Evolutionary conservation across 2,888 invertebrate genomes (phyloP), one percentile per base, ranked within the genome.

Genomic region (Lumbricus terrestris): DNA sequence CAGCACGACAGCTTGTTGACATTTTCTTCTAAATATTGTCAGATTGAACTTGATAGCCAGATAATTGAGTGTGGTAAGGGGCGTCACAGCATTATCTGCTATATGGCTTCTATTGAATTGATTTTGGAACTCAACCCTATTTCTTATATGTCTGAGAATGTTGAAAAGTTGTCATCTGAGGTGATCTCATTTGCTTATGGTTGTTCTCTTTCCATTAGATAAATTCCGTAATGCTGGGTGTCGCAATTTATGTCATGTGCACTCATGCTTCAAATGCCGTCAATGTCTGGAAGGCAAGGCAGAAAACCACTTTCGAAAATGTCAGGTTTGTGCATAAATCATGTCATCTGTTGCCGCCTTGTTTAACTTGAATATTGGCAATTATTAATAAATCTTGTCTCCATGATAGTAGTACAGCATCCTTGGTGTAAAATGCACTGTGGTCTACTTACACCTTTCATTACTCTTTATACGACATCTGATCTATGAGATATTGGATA

Each of bases 171-270:
- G 23, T 89, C 38, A n/a, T 40, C 38, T 34, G 40, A 35, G 3
- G 38, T 82, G 1, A 23, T 37, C 33, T 54, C 40, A 35, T 35
- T 35, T 82, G 8, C 5, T 37, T 69, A n/a, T 34, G 47, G n/a
- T 89, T 82, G 33, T 88, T 40, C 88, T 33, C 5, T 88, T 89
- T 34, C 34, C 38, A 15, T 82, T 40, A 97, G 97, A 96, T 97
- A 88, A 98, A 98, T 95, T 96, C 97, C 95, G 96, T 97, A 92
- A 97, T 98, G 95, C 96, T 98, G 92, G 96, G 97, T 93, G 97
- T 98, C 96, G 98, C 98, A 88, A 97, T 98, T 94, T 97, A 97
- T 95, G 89, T 83, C 29, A 89, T 98, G 97, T 98, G 98, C 94
- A 97, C 97, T 90, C 98, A 98, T 95, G 97, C 97, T 90, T 97